Percentiles rank a stretch among this genome's conserved stretches.
Conservation (phyloP, 2,888 invertebrate genomes). For the Endotricha flammealis region DNA sequence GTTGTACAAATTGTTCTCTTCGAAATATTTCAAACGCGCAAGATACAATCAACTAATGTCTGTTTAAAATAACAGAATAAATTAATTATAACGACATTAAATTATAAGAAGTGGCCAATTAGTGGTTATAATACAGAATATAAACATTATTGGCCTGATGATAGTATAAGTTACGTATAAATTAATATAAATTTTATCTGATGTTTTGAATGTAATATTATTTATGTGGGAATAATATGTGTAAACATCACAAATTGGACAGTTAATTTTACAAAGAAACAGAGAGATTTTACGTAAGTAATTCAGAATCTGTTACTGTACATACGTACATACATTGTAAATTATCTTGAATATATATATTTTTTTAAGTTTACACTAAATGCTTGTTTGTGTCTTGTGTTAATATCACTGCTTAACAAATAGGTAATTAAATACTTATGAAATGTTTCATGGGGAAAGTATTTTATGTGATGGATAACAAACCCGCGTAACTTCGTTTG, state of each 20-base stretch:
- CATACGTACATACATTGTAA: no score
- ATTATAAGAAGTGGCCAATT: conserved; percentile 52
- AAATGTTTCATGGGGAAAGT: no score
- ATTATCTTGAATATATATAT: no score
- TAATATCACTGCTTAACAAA: no score
- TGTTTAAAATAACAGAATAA: conserved; percentile 40
- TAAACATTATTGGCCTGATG: conserved; percentile 26
- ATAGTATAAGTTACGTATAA: conserved; percentile 19
- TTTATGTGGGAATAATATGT: not conserved
- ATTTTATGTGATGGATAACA: no score
- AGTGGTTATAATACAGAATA: conserved; percentile 35
- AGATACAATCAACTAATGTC: conserved; percentile 65
- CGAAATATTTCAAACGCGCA: conserved; percentile 46
- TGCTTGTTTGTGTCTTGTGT: no score
- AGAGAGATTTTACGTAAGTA: no score
- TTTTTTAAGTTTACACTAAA: no score
- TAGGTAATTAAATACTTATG: no score
- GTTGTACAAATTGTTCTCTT: conserved; percentile 59
- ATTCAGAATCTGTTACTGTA: no score
- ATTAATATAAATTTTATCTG: conserved; percentile 6
- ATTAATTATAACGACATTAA: conserved; percentile 58
- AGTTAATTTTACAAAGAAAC: no score
- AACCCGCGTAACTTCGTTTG: no score
- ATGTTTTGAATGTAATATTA: not conserved
- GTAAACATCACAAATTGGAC: not conserved